Evolutionary conservation across 2,888 invertebrate species (phyloP).

Genomic region (Hanleya hanleyi): DNA sequence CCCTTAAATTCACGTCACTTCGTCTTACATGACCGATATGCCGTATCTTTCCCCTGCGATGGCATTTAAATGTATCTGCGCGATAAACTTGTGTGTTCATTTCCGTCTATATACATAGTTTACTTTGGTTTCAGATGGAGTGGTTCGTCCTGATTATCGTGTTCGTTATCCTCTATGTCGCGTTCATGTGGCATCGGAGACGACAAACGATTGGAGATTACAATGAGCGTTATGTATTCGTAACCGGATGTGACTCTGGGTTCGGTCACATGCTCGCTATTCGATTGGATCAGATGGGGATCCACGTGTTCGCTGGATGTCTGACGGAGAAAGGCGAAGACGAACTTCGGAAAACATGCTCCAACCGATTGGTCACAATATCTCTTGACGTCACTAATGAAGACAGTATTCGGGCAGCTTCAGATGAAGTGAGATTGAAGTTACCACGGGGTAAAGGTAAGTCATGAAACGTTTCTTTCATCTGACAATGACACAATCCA

Average conservation of each 20-base stretch:
- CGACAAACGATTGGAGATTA: neutral
- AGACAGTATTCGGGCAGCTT: constrained; percentile 29
- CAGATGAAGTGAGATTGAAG: constrained; percentile 17
- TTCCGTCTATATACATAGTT: too few species aligned
- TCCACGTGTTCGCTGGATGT: constrained; percentile 22
- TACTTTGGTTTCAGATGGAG: neutral
- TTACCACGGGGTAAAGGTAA: constrained; percentile 36
- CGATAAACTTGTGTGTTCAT: too few species aligned
- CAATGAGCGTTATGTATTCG: neutral
- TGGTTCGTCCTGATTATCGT: neutral
- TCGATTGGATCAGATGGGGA: constrained; percentile 17
- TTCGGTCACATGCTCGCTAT: constrained; percentile 20
- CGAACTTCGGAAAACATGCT: neutral
- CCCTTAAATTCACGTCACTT: too few species aligned
- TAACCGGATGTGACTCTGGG: constrained; percentile 25
- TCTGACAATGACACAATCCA: neutral
- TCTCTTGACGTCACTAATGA: constrained; percentile 32
- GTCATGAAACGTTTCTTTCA: neutral
- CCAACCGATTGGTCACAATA: constrained; percentile 19
- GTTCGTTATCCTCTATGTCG: neutral
- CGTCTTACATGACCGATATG: too few species aligned
- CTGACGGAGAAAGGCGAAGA: constrained; percentile 12
- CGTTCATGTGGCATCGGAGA: neutral
- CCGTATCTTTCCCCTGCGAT: too few species aligned
- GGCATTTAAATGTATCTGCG: too few species aligned